Percentiles rank a stretch among this genome's conserved stretches.
phyloP scores from a whole-genome alignment of 2,797 vertebrate species.

The Decapterus maruadsi region DNA sequence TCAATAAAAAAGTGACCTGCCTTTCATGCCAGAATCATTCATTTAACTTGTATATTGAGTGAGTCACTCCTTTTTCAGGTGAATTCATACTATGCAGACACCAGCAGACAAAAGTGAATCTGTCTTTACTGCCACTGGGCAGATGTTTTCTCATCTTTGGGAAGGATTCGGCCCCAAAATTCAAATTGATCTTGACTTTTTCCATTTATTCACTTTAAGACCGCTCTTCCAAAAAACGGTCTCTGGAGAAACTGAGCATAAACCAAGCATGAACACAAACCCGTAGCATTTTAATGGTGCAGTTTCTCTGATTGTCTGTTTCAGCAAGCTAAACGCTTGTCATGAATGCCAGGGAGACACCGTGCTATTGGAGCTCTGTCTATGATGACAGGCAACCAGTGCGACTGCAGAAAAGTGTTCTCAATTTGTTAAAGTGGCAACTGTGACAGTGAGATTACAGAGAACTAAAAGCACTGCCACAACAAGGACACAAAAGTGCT shows the following conservation, averaged over 20 bases:
- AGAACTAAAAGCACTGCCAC: slow-evolving; percentile 62
- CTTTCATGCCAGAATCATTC: slow-evolving; percentile 46
- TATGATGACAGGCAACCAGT: slow-evolving; percentile 27
- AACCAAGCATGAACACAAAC: slow-evolving; percentile 24
- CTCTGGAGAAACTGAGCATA: slow-evolving; percentile 27
- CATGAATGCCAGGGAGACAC: slow-evolving; percentile 19
- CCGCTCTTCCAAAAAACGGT: slow-evolving; percentile 20
- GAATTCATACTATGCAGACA: slow-evolving; percentile 28
- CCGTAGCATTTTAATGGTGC: slow-evolving; percentile 12
- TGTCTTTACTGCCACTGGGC: slow-evolving; percentile 39
- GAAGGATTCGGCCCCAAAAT: slow-evolving; percentile 26
- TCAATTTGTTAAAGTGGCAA: slow-evolving; percentile 60
- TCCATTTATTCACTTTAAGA: slow-evolving; percentile 36
- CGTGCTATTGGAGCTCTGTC: slow-evolving; percentile 18
- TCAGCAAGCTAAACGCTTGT: slow-evolving; percentile 25
- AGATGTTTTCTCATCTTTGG: slow-evolving; percentile 41
- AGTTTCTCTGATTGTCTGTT: slow-evolving; percentile 34
- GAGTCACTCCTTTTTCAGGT: slow-evolving; percentile 41
- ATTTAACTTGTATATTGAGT: slow-evolving; percentile 39
- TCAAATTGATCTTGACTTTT: slow-evolving; percentile 43
- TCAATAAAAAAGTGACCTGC: slow-evolving; percentile 29
- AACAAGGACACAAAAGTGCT: slow-evolving; percentile 35
- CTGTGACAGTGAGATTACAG: slow-evolving; percentile 64
- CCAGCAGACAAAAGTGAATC: slow-evolving; percentile 27
- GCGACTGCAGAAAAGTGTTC: slow-evolving; percentile 41